Base-by-base conservation (phyloP, 2,113 vertebrate species). In the Ophiodon elongatus region DNA sequence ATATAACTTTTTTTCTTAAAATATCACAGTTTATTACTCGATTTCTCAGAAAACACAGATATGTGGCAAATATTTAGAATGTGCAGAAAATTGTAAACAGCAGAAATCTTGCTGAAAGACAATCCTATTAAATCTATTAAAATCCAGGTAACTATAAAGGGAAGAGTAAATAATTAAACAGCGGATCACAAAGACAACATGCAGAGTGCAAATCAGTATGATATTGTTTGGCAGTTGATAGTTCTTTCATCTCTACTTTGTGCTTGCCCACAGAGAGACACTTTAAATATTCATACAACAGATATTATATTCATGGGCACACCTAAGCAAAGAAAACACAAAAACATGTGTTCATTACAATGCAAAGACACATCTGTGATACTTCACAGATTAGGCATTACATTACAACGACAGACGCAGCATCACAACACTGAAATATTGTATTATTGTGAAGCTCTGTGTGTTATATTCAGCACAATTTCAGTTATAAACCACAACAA, bases 161-260 rank as follows among this genome's bases (percentile, higher is more conserved):
- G 21, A 52, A 52, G 8, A 3, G 21, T n/a, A 23, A 23, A 50
- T 50, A 3, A 39, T 1, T 31, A 23, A 79, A 29, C 50, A 29
- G 31, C 23, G 13, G 59, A 64, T 54, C 57, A 71, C 47, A 80
- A 29, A 15, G 23, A 52, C 43, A 50, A 27, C 60, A 47, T 65
- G 52, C 62, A 35, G 62, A 29, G 31, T 29, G 21, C 25, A 27
- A 11, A 47, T 7, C 62, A 67, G 29, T 39, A 4, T 47, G 29
- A 62, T 29, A 4, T 66, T 35, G 67, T 15, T 74, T 41, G 0
- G 21, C 2, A 8, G 17, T 50, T 33, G 35, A 57, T n/a, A 15
- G 14, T 37, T 60, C 71, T 81, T 50, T 74, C 29, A 68, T 74
- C 29, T 59, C 29, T 10, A 2, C 2, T 17, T 52, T 65, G 27